Base-by-base conservation (phyloP, 2,113 vertebrate genomes). In the Halcyon senegalensis region DNA sequence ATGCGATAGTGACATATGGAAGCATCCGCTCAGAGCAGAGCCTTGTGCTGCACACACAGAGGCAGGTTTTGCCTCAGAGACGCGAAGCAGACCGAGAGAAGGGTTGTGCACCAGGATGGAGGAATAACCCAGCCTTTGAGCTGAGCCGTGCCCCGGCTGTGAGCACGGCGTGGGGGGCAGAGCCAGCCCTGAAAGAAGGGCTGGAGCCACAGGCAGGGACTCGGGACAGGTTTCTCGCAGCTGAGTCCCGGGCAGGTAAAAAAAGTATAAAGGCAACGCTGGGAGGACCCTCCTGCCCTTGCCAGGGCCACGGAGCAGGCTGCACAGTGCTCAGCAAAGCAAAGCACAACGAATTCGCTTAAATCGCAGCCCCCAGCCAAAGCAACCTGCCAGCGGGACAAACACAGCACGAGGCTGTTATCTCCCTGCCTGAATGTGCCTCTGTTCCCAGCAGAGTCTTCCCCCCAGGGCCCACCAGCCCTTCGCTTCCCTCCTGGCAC, bases 121-220 rank as follows among this genome's bases (percentile, higher is more conserved):
- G 76, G 23, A 58, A 89, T 33, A 63, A 43, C 15, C 13, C 43
- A 74, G 30, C 6, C 16, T 56, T 17, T 12, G 60, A 41, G 81
- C 55, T 58, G 86, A 67, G 69, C 27, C 58, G 8, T 0, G 1
- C 28, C 50, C 62, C 1, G 2, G 37, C 50, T 44, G 28, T 4
- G n/a, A 9, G 2, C 18, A 25, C 0, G 0, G 39, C 30, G 24
- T 4, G 10, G 39, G 5, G 28, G 30, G 5, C 14, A 19, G 33
- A 23, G 2, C 37, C 46, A 82, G 39, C 58, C 53, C 70, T 21
- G 53, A 37, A 37, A 33, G 27, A 10, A 13, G 33, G 43, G 33
- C 39, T 62, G 72, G 66, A 62, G 8, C 19, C 23, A 7, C 8
- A 5, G 41, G 16, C 35, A 50, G 41, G 0, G 31, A 21, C 4